phyloP scores from a whole-genome alignment of 1,140 invertebrate species.

The Lerema accius region DNA sequence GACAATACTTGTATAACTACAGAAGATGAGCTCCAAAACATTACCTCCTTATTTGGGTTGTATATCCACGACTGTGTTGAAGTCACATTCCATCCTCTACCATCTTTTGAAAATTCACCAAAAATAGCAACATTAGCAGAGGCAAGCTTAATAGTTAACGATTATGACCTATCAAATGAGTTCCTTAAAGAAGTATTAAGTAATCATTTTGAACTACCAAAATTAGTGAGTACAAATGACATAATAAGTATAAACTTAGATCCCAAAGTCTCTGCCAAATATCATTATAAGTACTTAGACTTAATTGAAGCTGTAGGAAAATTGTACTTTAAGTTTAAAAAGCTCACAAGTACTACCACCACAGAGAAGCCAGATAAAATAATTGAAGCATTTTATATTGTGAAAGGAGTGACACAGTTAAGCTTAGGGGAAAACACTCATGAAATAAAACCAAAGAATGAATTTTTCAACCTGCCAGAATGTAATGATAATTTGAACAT shows the following conservation, averaged over 20 bases:
- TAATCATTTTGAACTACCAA: constrained; percentile 76
- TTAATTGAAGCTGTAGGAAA: constrained; percentile 61
- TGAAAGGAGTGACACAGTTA: constrained; percentile 74
- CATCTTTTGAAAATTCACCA: constrained; percentile 61
- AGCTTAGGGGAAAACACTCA: constrained; percentile 72
- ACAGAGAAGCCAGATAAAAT: constrained; percentile 40
- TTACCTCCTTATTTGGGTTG: constrained; percentile 57
- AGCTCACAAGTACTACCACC: constrained; percentile 47
- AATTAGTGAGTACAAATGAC: constrained; percentile 70
- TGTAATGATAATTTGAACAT: constrained; percentile 31
- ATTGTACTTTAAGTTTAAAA: constrained; percentile 75
- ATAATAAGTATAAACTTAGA: constrained; percentile 70
- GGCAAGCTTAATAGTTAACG: constrained; percentile 66
- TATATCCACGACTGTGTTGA: constrained; percentile 44
- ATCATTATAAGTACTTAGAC: constrained; percentile 75
- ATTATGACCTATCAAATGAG: constrained; percentile 73
- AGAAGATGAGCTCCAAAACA: constrained; percentile 67
- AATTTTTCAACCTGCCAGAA: constrained; percentile 47
- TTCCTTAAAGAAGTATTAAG: constrained; percentile 73
- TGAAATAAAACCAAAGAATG: constrained; percentile 66
- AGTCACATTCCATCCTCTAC: constrained; percentile 63
- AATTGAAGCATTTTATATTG: constrained; percentile 66
- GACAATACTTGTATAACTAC: constrained; percentile 53
- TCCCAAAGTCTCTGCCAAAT: constrained; percentile 64
- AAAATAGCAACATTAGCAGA: constrained; percentile 69